phyloP scores from a whole-genome alignment of 2,113 vertebrate genomes.

The Catharus bicknelli region DNA sequence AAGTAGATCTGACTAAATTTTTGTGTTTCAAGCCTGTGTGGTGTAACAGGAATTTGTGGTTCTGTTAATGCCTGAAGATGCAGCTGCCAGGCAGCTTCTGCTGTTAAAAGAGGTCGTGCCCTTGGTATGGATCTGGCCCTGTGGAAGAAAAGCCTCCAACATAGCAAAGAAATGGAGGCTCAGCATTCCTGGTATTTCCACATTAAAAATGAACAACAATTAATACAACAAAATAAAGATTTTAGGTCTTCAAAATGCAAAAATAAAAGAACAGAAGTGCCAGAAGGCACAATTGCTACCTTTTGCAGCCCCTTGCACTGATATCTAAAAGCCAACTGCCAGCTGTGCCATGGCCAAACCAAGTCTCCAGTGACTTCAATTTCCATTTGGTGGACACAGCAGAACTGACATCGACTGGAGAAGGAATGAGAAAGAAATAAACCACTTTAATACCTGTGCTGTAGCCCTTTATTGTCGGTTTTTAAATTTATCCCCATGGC shows the following conservation, averaged over 20 bases:
- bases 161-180: not conserved
- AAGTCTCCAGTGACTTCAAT: not conserved
- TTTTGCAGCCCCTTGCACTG: not conserved
- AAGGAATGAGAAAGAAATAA: conserved; percentile 16
- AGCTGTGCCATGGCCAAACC: not conserved
- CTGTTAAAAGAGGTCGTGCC: not conserved
- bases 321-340: not conserved
- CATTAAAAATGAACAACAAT: not conserved
- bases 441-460: conserved; percentile 8
- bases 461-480: not conserved
- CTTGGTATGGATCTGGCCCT: not conserved
- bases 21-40: not conserved
- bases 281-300: not conserved
- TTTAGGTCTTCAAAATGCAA: not conserved
- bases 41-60: not conserved
- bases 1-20: not conserved
- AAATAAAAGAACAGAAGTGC: not conserved
- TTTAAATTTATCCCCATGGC: conserved; percentile 12
- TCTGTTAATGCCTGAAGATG: not conserved
- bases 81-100: not conserved
- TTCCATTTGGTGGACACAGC: not conserved
- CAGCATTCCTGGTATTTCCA: not conserved
- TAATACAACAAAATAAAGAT: not conserved
- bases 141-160: not conserved
- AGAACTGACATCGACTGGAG: not conserved